Evolutionary conservation across 2,888 invertebrate species (phyloP), one percentile per base, ranked within the genome.

Genomic region (Escarpia spicata): DNA sequence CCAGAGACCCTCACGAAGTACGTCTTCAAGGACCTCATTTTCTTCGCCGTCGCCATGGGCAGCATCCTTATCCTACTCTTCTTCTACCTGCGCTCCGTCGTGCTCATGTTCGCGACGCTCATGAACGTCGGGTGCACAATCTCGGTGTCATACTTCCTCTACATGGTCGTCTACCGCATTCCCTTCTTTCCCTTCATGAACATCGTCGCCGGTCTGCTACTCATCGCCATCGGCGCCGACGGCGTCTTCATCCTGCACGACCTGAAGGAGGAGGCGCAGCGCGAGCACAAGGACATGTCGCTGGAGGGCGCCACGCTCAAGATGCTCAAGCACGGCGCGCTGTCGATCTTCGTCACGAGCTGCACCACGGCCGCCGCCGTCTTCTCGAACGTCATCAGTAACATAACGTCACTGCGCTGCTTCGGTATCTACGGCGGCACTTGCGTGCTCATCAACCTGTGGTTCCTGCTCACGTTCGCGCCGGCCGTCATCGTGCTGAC

Each of bases 361-460:
- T 96, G 99, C 93, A 99, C 99, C 8, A 99, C 99, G 52, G 98
- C 99, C 15, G 98, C 98, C 92, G 99, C 99, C 93, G 99, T 99
- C 97, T 98, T 98, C 96, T 98, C 99, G 60, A 99, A 99, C 26
- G 98, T 98, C 96, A 97, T 98, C 93, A 99, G 98, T 96, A 98
- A 98, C 94, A 98, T 99, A 95, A 99, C 99, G 91, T 98, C 99
- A 93, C 98, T 99, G 92, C 98, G 98, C 96, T 99, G 96, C 94
- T 96, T 96, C 94, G 96, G 96, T 92, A 95, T 96, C 94, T 99
- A 99, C 97, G 98, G 99, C 94, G 99, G 99, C 37, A 98, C 98
- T 94, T 98, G 98, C 90, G 98, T 99, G 93, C 97, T 99, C 94
- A 98, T 98, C 93, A 99, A 99, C 97, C 99, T 98, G 96, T 96